Conservation (phyloP, 2,113 vertebrate species). For the Ictalurus furcatus region DNA sequence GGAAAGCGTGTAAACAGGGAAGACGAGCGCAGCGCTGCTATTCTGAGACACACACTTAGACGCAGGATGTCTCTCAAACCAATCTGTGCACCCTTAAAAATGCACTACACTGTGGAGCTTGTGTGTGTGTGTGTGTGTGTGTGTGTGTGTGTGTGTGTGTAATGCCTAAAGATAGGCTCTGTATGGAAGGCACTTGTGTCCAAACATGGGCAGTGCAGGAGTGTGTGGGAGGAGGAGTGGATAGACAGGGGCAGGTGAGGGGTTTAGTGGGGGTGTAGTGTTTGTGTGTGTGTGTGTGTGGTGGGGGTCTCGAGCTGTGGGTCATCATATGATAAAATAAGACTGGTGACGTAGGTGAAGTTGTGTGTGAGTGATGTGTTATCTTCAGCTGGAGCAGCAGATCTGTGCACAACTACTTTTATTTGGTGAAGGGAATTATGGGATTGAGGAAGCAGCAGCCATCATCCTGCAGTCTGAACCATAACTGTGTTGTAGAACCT, state of each 20-base stretch:
- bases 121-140: conserved; percentile 58
- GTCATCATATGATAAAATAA: not conserved
- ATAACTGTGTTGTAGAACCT: not conserved
- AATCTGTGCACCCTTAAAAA: not conserved
- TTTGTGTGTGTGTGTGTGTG: not conserved
- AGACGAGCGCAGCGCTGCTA: conserved; percentile 72
- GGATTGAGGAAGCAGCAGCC: not conserved
- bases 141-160: conserved; percentile 53
- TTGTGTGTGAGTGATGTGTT: not conserved
- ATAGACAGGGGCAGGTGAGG: conserved; percentile 69
- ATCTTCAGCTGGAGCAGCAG: not conserved
- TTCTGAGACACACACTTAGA: conserved; percentile 45
- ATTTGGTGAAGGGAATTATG: not conserved
- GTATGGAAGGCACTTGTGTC: conserved; percentile 60
- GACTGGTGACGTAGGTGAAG: not conserved
- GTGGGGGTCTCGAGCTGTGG: not conserved
- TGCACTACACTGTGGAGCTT: too few relatives aligned
- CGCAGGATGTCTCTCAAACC: not conserved
- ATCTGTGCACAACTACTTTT: not conserved
- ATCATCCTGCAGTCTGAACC: not conserved
- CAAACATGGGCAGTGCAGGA: conserved; percentile 73
- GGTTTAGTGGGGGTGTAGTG: not conserved
- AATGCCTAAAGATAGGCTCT: conserved; percentile 74
- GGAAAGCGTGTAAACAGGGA: conserved; percentile 83
- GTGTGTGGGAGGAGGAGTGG: conserved; percentile 55